Evolutionary conservation across 1,140 invertebrate species (phyloP), one percentile per base, ranked within the genome.

Genomic region (Potamilus streckersoni): DNA sequence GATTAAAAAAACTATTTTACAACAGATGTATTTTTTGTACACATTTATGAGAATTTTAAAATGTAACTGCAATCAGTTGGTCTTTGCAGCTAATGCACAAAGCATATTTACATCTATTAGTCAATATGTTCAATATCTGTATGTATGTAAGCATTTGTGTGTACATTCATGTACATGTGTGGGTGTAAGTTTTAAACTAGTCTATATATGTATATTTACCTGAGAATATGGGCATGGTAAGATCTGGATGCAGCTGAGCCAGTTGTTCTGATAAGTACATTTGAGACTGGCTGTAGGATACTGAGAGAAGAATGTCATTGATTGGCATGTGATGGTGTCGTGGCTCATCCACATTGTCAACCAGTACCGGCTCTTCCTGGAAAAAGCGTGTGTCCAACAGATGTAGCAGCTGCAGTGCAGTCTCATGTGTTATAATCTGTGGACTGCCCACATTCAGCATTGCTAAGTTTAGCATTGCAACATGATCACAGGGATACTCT

Each of bases 161-260:
- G 38, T 49, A 49, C 38, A 49, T 49, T 4, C 38, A 49, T 49
- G 0, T 8, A 11, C 11, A 11, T 49, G 38, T 11, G 11, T 49
- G 38, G 38, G 38, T 49, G 23, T 23, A 69, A 14, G 12, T 13
- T n/a, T 67, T 11, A 74, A 74, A 31, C 49, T 20, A 65, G 55
- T 71, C 6, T n/a, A 6, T 23, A 23, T 15, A 67, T 31, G 38
- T 17, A 49, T 19, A 70, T 70, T 63, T 89, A 97, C 96, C 97
- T 86, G 97, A 98, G 91, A 99, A 99, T 93, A 99, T 98, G 0
- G 97, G 96, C 97, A 99, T 98, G 15, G 98, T 99, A 0, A 99
- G 92, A 85, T 99, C 97, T 0, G 97, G 96, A 89, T 99, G 97
- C 16, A 98, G 91, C 73, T 96, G 94, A 0, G 98, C 95, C 76